Evolutionary conservation across 2,888 invertebrate genomes (phyloP), one percentile per base, ranked within the genome.

Genomic region (Ethmia dodecea): DNA sequence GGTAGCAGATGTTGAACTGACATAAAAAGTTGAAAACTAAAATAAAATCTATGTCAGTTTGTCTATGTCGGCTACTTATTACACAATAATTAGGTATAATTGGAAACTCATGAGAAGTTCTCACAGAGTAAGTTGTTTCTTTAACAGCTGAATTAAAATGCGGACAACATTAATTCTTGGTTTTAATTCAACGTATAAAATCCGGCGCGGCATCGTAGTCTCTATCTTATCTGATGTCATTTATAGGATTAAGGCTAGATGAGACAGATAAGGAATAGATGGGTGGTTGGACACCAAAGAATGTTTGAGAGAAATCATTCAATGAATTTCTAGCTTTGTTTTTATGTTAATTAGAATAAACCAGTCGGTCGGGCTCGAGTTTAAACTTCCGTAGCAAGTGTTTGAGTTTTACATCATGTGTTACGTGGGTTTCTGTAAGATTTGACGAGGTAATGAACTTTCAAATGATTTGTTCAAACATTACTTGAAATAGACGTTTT

Each of bases 201-300:
- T 54, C 53, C 53, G 49, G 45, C 43, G 42, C 46, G 27, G 33
- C 55, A 69, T 51, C 54, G 36, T 72, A 52, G 40, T 45, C 72
- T 36, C 68, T 60, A 62, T 67, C 77, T 81, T 74, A 84, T 80
- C 76, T 63, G 73, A 79, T 80, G 81, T 83, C 81, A 74, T 83
- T 81, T 81, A 80, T 81, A 65, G 75, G 80, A 81, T 84, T 80
- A 84, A 64, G 60, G 65, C 66, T 68, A 79, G 81, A 84, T 83
- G 74, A 57, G 75, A 64, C 71, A 72, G 79, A 83, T 78, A 80
- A 58, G 65, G 60, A 56, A 64, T 63, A 55, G 68, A 74, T 75
- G 69, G 75, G 68, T 71, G 73, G 74, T 63, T 71, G 67, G 49
- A 62, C 65, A 60, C 55, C 66, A 55, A 69, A 71, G 78, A 78